These are phyloP conservation scores for Amphimallon solstitiale DNA, from an alignment of 2,888 invertebrate species.

Conservation along the genomic window DNA sequence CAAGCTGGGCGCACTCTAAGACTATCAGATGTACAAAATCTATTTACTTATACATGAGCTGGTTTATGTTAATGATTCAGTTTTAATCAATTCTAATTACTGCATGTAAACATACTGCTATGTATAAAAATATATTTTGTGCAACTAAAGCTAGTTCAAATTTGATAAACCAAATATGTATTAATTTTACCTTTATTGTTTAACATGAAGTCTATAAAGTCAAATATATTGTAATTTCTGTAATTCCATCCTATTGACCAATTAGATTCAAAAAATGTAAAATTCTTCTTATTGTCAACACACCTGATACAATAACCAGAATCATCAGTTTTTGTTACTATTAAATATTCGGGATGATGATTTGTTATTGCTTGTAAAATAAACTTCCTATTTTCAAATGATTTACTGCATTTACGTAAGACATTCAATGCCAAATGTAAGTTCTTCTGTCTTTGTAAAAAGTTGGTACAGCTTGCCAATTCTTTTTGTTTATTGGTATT, in stretches of 20 bases:
- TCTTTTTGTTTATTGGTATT: conserved; percentile 30
- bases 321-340: conserved; percentile 29
- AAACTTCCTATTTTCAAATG: conserved; percentile 30
- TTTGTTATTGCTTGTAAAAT: conserved; percentile 16
- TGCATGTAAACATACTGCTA: too few species aligned
- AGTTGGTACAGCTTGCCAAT: conserved; percentile 33
- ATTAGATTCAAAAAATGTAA: conserved; percentile 35
- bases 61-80: too few species aligned
- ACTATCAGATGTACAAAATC: too few species aligned
- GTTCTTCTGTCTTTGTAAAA: conserved; percentile 33
- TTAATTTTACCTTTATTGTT: conserved; percentile 28
- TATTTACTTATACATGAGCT: too few species aligned
- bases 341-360: conserved; percentile 6
- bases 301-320: conserved; percentile 31
- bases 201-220: conserved; percentile 34
- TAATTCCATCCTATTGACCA: conserved; percentile 37
- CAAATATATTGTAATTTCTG: conserved; percentile 26
- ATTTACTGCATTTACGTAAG: conserved; percentile 32
- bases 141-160: too few species aligned
- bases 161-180: too few species aligned
- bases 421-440: conserved; percentile 33
- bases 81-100: too few species aligned
- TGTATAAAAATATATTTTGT: too few species aligned
- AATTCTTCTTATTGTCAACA: conserved; percentile 14
- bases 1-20: too few species aligned